These are phyloP conservation scores for Hystrix brachyura DNA, from an alignment of 2,113 vertebrate genomes.

Conservation along the genomic window DNA sequence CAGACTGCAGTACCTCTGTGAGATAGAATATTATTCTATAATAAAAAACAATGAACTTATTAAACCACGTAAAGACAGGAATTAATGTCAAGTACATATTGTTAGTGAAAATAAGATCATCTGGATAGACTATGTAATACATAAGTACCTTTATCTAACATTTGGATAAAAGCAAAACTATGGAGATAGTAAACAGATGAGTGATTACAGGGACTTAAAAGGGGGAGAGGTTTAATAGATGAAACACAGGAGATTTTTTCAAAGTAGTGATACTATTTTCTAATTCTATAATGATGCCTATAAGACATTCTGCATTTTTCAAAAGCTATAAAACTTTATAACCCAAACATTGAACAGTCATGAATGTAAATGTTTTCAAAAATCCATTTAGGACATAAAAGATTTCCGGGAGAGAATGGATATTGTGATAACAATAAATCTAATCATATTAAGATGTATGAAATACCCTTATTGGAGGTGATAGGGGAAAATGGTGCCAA, in stretches of 20 bases:
- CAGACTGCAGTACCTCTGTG: not conserved
- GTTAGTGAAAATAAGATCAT: not conserved
- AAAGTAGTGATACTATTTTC: not conserved
- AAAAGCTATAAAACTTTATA: not conserved
- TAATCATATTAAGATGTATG: not conserved
- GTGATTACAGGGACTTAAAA: not conserved
- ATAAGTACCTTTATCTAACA: not conserved
- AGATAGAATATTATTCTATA: not conserved
- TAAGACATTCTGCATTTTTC: not conserved
- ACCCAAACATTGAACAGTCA: not conserved
- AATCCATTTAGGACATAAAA: not conserved
- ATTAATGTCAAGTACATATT: not conserved
- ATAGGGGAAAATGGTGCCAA: not conserved
- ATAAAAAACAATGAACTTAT: not conserved
- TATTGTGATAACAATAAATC: not conserved
- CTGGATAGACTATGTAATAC: not conserved
- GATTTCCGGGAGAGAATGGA: not conserved
- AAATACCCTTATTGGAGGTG: not conserved
- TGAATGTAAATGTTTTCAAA: not conserved
- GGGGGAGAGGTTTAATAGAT: not conserved
- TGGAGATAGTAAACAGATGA: not conserved
- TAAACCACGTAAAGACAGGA: not conserved
- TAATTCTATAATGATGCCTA: not conserved
- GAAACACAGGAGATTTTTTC: not conserved
- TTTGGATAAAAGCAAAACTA: not conserved